Percentiles rank a stretch among this genome's conserved stretches.
These are phyloP conservation scores for Xestia xanthographa DNA, from an alignment of 2,888 invertebrate genomes.

Conservation along the genomic window DNA sequence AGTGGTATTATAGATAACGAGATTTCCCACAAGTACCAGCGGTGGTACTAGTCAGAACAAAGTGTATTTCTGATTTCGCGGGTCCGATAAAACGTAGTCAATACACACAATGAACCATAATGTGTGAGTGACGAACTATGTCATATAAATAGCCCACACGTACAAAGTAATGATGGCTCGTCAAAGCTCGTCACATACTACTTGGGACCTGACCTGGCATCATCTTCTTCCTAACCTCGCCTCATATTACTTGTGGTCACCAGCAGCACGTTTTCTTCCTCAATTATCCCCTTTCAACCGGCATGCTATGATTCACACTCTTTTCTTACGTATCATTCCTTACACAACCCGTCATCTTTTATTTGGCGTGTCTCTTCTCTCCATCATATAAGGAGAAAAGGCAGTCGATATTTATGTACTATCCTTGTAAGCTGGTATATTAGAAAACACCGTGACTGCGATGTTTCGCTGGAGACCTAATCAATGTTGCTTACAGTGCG, in stretches of 20 bases:
- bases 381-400: not conserved
- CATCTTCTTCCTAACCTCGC: not conserved
- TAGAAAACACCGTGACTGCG: not conserved
- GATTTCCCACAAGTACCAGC: no score
- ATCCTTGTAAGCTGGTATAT: not conserved
- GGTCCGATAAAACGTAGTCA: not conserved
- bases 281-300: not conserved
- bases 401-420: not conserved
- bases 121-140: not conserved
- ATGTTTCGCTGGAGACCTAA: not conserved
- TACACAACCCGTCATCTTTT: not conserved
- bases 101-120: not conserved
- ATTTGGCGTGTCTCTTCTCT: not conserved
- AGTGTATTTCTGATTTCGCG: no score
- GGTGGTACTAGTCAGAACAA: no score
- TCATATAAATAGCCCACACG: not conserved
- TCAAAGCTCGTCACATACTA: not conserved
- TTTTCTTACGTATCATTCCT: not conserved
- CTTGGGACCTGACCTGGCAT: not conserved
- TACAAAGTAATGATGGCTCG: no score
- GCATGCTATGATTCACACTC: not conserved
- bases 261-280: not conserved
- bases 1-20: no score
- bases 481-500: not conserved
- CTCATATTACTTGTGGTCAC: not conserved